These are phyloP conservation scores for Oryzias melastigma DNA, from an alignment of 2,113 vertebrate species.

Conservation along the genomic window DNA sequence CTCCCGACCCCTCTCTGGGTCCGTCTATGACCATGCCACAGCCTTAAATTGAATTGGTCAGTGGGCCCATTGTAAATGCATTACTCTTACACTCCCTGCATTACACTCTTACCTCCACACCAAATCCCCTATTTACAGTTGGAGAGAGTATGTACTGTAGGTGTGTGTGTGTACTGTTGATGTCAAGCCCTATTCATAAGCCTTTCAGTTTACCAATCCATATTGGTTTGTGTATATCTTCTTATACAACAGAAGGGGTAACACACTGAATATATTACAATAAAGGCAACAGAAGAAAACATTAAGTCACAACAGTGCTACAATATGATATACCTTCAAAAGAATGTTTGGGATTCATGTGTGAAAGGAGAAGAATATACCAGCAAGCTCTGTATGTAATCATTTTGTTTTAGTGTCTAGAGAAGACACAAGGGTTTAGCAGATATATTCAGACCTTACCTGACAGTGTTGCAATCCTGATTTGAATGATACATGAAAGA, in stretches of 20 bases:
- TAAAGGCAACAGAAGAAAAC: neutral
- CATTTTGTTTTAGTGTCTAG: conserved; percentile 24
- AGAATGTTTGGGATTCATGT: too few relatives aligned
- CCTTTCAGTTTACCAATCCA: neutral
- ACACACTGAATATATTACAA: conserved; percentile 7
- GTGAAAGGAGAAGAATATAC: too few relatives aligned
- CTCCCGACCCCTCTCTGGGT: conserved; percentile 48
- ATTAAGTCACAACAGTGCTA: neutral
- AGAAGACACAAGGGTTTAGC: conserved; percentile 7
- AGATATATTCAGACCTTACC: conserved; percentile 28
- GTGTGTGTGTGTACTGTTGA: conserved; percentile 18
- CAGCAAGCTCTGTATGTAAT: neutral
- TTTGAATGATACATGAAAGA: conserved; percentile 30
- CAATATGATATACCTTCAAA: too few relatives aligned
- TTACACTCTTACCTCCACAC: conserved; percentile 58
- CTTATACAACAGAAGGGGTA: conserved; percentile 2
- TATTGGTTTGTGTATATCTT: neutral
- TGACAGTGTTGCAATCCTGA: conserved; percentile 31
- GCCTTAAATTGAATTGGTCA: conserved; percentile 73
- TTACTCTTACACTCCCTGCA: conserved; percentile 64
- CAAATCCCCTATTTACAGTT: conserved; percentile 62
- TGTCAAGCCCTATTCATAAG: conserved; percentile 16
- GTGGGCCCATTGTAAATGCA: conserved; percentile 76
- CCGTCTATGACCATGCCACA: conserved; percentile 49
- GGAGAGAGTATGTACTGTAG: conserved; percentile 31